Base-by-base conservation (phyloP, 2,888 invertebrate genomes). In the Cerastis rubricosa region DNA sequence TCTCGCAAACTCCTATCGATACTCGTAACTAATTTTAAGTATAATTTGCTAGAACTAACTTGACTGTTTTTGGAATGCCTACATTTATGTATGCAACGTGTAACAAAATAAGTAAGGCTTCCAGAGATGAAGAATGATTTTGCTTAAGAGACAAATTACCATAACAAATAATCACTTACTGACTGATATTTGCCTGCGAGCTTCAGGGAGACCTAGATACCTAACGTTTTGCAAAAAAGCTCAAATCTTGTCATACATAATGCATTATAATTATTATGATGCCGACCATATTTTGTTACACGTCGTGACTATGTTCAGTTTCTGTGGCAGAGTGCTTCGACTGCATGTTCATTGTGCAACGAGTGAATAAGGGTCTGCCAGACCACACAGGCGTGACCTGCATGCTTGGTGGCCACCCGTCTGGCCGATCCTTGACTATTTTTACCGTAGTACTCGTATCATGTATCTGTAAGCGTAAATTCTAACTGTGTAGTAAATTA, bases 401-500 rank as follows among this genome's bases (percentile, higher is more conserved):
- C 7, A 61, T 63, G 61, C 49, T 67, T 79, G 66, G 83, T 74
- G 77, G 84, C 80, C 80, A 78, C 74, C 82, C 47, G 86, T 88
- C 88, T 90, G 87, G 87, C 85, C 85, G 85, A 81, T 78, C 84
- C 87, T 87, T 89, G 81, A 90, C 89, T 91, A 90, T 90, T 91
- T 91, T 91, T 91, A 91, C 89, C 82, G 88, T 94, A 93, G 92
- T 91, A 89, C 87, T 93, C 90, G 90, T 92, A 90, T 92, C 90
- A 89, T 91, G 85, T 93, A 91, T 87, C 76, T 91, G 79, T 94
- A 94, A 94, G 93, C 91, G 90, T 92, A 93, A 91, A 92, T 92
- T 93, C 91, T 94, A 93, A 94, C 90, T 94, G 90, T 91, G 92
- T 95, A 95, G 95, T 88, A 87, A 91, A 91, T 92, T 91, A 94